Evolutionary conservation across 2,888 invertebrate species (phyloP).

Genomic region (Nineta flava): DNA sequence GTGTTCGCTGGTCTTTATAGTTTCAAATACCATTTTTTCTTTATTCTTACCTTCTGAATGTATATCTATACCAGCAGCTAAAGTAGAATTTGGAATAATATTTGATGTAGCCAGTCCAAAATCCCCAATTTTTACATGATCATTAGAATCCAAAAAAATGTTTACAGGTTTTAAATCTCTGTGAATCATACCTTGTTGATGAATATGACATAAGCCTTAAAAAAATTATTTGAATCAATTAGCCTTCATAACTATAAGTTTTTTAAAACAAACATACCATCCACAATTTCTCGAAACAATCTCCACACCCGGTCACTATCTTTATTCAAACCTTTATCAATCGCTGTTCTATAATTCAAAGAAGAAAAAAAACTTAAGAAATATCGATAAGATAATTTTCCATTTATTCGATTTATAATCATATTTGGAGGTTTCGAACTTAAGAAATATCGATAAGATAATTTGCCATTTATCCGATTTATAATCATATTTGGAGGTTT

Average conservation of each 20-base stretch:
- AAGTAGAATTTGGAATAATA: conserved; percentile 25
- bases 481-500: no score
- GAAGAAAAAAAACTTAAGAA: no score
- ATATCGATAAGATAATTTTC: no score
- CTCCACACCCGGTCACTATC: conserved; percentile 77
- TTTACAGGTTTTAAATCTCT: conserved; percentile 79
- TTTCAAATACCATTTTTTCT: no score
- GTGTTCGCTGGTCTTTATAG: no score
- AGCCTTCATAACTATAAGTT: neutral
- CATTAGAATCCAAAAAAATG: conserved; percentile 86
- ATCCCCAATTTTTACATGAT: conserved; percentile 95
- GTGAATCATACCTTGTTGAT: conserved; percentile 81
- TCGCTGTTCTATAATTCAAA: conserved; percentile 45
- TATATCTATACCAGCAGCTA: conserved; percentile 15
- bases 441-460: no score
- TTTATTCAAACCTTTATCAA: conserved; percentile 62
- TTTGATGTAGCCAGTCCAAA: conserved; percentile 89
- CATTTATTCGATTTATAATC: no score
- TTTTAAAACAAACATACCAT: conserved; percentile 32
- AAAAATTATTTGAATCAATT: conserved; percentile 5
- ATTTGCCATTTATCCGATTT: no score
- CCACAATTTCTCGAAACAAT: conserved; percentile 86
- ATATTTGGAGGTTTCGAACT: no score
- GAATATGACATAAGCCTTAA: conserved; percentile 65
- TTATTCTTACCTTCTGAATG: conserved; percentile 15